Evolutionary conservation across 2,113 vertebrate species (phyloP), one percentile per base, ranked within the genome.

Genomic region (Lagopus leucura): DNA sequence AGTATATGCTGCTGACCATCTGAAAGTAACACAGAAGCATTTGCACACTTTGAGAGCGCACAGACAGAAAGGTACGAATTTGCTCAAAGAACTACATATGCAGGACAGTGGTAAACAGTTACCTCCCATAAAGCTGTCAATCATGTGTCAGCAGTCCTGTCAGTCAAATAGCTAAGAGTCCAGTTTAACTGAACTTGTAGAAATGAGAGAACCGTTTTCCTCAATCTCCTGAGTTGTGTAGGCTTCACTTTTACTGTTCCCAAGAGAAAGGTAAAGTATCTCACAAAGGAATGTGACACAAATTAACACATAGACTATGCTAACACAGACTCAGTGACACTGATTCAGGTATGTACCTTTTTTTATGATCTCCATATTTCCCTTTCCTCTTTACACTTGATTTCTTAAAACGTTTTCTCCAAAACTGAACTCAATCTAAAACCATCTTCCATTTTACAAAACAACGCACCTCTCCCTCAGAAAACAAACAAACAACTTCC

Each of bases 221-320:
- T 88, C 47, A 13, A 25, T 34, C 45, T 90, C 47, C 52, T 60
- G 36, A 57, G 42, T 54, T 55, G 24, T 4, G 1, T 1, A 3
- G 64, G 60, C 42, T 47, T 66, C 60, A 3, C 18, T 75, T 74
- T 11, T 32, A 52, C 21, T 91, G 83, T 86, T 93, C 91, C 65
- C 61, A 72, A 38, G 7, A 84, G 63, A 82, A 79, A 67, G 45
- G 21, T 70, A 25, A 60, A 93, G 32, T 43, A 25, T 50, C 47
- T 50, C 50, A 50, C 55, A 81, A 3, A 76, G 67, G 67, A 88
- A 76, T 6, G 1, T 8, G 64, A 76, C 19, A 21, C 1, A 34
- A 69, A 69, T 2, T 48, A 69, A 83, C 24, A 66, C 12, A 48
- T 43, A 24, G 28, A 55, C 42, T 25, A 73, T 74, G n/a, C 22